Base-by-base conservation (phyloP, 2,888 invertebrate genomes). In the Protonemura montana region DNA sequence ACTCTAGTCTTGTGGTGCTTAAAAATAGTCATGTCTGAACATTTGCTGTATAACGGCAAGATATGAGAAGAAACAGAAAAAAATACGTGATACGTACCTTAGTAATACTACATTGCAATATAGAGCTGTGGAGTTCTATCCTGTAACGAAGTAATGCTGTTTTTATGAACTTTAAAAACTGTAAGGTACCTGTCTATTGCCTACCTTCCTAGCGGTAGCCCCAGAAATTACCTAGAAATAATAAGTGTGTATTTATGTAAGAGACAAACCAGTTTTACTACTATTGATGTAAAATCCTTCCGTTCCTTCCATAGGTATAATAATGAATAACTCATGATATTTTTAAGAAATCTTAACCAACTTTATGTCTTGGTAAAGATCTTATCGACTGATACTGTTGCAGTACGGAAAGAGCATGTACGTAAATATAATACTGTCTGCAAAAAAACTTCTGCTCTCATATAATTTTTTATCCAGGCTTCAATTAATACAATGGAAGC, bases 1-100 rank as follows among this genome's bases (percentile, higher is more conserved):
- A 59, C 59, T 59, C 59, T 59, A 59, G 59, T 59, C 59, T 59
- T 59, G 59, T 59, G 59, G 59, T 59, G 59, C 59, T 59, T 59
- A 59, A 59, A 59, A 21, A 21, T 59, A 59, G 59, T 59, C 59
- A 59, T 59, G 41, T 41, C 13, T 41, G 3, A 59, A 59, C 59
- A 16, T 59, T 13, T 16, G 21, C 13, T 59, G 59, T 59, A 59
- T 6, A 59, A 59, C 21, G 59, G 59, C 59, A 59, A 59, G 59
- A 59, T 10, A 59, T 21, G 41, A 41, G 41, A 21, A 59, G 16
- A 59, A 59, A 59, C 1, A 16, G 59, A 59, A 10, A 21, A 59
- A 59, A 59, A 59, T 3, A 16, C 3, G 13, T 21, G 21, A 59
- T 10, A 13, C 5, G 41, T 7, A 41, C 13, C 41, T n/a, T n/a